Base-by-base conservation (phyloP, 2,113 vertebrate species). In the Cavia porcellus region DNA sequence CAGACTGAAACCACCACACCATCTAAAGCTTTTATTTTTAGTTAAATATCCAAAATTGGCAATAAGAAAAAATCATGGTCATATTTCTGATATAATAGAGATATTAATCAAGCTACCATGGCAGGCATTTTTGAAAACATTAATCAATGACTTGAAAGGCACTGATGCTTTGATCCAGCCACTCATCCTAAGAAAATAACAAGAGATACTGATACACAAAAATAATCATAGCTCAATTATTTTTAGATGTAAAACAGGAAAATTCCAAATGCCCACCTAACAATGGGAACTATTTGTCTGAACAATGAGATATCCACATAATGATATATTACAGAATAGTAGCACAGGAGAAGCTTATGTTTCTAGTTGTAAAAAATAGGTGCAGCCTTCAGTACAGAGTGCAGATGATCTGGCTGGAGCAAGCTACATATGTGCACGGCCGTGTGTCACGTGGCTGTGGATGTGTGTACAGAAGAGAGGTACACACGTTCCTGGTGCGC, bases 181-280 rank as follows among this genome's bases (percentile, higher is more conserved):
- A 3, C 80, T 87, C 59, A 64, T 6, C 32, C 55, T 80, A 50
- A 66, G 68, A 47, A 83, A 64, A 85, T 64, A 38, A 72, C 14
- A 62, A 85, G 62, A 80, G 35, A 42, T 94, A 61, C 22, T 38
- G 66, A n/a, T 79, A 84, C 30, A 79, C 17, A 72, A 91, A 90
- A 17, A 6, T 52, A 30, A 68, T 70, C 22, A 28, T 14, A 90
- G 28, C 35, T 70, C 75, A 11, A n/a, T 62, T 82, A 90, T 90
- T 77, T 89, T 87, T 81, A 90, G 77, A 95, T 79, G 47, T n/a
- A 61, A 95, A 96, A 86, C 47, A 24, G 4, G 42, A n/a, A 12
- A 81, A 86, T 22, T 30, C 13, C 19, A 12, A 91, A 93, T 30
- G 15, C 82, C 61, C 79, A 30, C 86, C 25, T 84, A 30, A 90